Percentiles rank a stretch among this genome's conserved stretches.
Evolutionary conservation across 2,113 vertebrate genomes (phyloP).

Genomic region (Pedetes capensis): DNA sequence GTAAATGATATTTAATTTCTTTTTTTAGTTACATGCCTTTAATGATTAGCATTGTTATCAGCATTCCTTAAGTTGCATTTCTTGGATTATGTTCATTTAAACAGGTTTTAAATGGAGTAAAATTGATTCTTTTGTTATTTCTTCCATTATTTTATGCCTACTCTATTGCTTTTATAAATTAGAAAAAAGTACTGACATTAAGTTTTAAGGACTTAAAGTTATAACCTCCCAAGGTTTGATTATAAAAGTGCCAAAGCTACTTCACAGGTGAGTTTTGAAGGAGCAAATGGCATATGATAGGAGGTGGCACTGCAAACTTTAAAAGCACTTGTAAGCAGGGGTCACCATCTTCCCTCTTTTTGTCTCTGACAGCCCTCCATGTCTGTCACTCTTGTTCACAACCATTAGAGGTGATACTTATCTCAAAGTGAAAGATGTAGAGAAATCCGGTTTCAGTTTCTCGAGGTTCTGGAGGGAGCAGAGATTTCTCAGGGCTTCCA

Average conservation of each 20-base stretch:
- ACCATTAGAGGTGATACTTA: not conserved
- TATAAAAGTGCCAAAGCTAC: not conserved
- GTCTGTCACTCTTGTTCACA: not conserved
- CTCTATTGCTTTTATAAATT: not conserved
- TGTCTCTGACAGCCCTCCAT: not conserved
- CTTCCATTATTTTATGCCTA: slow-evolving; percentile 19
- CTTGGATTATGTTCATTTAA: not conserved
- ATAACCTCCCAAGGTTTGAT: not conserved
- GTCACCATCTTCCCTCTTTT: not conserved
- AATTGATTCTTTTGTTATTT: slow-evolving; percentile 9
- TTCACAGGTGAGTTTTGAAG: not conserved
- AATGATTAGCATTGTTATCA: not conserved
- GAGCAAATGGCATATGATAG: not conserved
- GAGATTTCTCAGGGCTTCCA: not conserved
- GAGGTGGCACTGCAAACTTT: not conserved
- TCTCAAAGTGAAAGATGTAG: not conserved
- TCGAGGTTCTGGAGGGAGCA: not conserved
- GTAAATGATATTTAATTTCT: slow-evolving; percentile 12
- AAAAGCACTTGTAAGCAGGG: not conserved
- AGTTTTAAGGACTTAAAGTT: not conserved
- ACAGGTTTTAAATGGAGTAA: slow-evolving; percentile 33
- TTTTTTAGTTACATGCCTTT: not conserved
- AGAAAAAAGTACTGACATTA: not conserved
- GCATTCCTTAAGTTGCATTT: not conserved
- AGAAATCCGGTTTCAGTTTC: not conserved